These are phyloP conservation scores for Menidia beryllina DNA, from an alignment of 2,113 vertebrate species.

Conservation along the genomic window DNA sequence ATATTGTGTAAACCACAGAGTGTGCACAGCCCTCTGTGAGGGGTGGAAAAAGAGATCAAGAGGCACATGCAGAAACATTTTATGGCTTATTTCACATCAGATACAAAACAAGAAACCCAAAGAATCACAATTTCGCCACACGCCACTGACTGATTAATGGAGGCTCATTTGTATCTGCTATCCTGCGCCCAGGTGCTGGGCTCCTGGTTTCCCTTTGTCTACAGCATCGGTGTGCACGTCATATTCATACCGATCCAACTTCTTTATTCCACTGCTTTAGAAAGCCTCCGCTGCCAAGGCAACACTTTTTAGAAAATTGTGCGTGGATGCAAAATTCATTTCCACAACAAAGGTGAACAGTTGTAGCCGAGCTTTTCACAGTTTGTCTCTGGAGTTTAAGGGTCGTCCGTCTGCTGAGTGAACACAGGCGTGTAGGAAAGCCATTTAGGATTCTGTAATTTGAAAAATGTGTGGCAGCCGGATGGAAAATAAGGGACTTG, in stretches of 20 bases:
- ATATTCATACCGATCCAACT: slow-evolving; percentile 47
- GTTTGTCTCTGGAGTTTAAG: slow-evolving; percentile 35
- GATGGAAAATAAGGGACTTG: slow-evolving; percentile 57
- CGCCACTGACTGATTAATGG: slow-evolving; percentile 71
- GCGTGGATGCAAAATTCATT: slow-evolving; percentile 46
- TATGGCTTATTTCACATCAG: slow-evolving; percentile 30
- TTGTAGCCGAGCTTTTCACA: slow-evolving; percentile 6
- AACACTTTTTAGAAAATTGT: slow-evolving; percentile 31
- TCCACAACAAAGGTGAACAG: slow-evolving; percentile 41
- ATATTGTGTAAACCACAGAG: no score
- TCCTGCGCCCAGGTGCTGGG: slow-evolving; percentile 41
- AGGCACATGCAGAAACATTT: slow-evolving; percentile 20
- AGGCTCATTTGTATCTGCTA: slow-evolving; percentile 53
- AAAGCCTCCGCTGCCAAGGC: slow-evolving; percentile 24
- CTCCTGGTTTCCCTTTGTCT: slow-evolving; percentile 55
- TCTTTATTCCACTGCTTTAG: slow-evolving; percentile 21
- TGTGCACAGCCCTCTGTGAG: not conserved
- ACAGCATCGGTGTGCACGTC: slow-evolving; percentile 35
- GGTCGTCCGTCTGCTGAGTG: slow-evolving; percentile 27
- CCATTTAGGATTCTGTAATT: slow-evolving; percentile 54
- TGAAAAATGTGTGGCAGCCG: slow-evolving; percentile 58
- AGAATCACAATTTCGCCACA: slow-evolving; percentile 18
- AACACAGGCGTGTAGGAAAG: slow-evolving; percentile 24
- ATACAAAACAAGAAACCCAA: slow-evolving; percentile 12
- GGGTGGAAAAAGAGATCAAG: slow-evolving; percentile 12